These are phyloP conservation scores for Phrixothrix hirtus DNA, from an alignment of 2,888 invertebrate species.

Conservation along the genomic window DNA sequence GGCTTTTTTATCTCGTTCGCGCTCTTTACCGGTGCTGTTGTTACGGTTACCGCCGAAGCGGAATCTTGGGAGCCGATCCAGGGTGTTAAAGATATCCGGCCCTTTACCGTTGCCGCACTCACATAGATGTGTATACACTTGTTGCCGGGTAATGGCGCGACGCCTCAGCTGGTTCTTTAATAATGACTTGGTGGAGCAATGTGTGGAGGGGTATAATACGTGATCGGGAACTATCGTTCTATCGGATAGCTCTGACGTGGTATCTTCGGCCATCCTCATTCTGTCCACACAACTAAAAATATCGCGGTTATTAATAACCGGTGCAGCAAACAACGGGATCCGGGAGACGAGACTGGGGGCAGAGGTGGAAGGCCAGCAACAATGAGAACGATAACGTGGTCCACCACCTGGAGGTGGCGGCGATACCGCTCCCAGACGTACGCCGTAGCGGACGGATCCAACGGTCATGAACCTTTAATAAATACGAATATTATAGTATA, in stretches of 20 bases:
- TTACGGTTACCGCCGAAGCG: slow-evolving; percentile 67
- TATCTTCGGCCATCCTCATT: slow-evolving; percentile 52
- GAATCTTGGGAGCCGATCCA: slow-evolving; percentile 81
- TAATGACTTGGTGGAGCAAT: slow-evolving; percentile 47
- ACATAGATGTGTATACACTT: slow-evolving; percentile 50
- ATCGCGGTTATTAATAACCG: slow-evolving; percentile 56
- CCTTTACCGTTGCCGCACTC: slow-evolving; percentile 47
- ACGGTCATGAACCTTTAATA: slow-evolving; percentile 63
- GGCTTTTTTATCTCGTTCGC: slow-evolving; percentile 49
- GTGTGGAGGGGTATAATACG: slow-evolving; percentile 50
- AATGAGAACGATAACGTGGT: slow-evolving; percentile 59
- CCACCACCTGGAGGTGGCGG: slow-evolving; percentile 56
- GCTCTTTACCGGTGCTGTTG: slow-evolving; percentile 41
- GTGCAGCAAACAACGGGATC: slow-evolving; percentile 52
- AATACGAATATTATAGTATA: slow-evolving; percentile 2
- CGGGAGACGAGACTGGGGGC: slow-evolving; percentile 59
- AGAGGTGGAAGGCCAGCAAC: slow-evolving; percentile 50
- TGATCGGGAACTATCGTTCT: slow-evolving; percentile 52
- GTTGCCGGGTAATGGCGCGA: slow-evolving; percentile 52
- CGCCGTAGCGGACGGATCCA: slow-evolving; percentile 73
- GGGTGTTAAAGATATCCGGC: slow-evolving; percentile 61
- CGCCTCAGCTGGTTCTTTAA: slow-evolving; percentile 51
- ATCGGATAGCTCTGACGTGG: slow-evolving; percentile 53
- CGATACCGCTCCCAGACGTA: slow-evolving; percentile 64
- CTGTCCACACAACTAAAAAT: slow-evolving; percentile 58